These are phyloP conservation scores for Oligia latruncula DNA, from an alignment of 2,888 invertebrate species.

Conservation along the genomic window DNA sequence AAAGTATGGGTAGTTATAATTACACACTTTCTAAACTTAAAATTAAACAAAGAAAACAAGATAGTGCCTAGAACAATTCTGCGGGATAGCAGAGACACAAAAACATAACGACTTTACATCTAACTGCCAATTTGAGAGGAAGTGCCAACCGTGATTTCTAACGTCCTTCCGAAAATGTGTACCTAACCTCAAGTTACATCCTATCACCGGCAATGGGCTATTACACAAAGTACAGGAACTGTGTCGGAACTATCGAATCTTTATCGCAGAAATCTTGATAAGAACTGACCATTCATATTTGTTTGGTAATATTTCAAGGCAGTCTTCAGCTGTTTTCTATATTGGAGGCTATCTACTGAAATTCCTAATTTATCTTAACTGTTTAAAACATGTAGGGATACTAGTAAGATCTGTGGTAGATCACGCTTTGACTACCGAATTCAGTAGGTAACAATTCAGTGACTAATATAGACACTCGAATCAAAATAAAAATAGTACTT, in stretches of 20 bases:
- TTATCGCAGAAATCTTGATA: constrained; percentile 59
- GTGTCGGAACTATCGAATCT: constrained; percentile 56
- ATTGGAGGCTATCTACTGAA: not conserved
- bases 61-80: constrained; percentile 7
- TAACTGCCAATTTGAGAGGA: constrained; percentile 67
- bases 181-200: constrained; percentile 66
- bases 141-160: constrained; percentile 81
- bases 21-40: constrained; percentile 1
- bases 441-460: not conserved
- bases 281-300: constrained; percentile 45
- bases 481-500: constrained; percentile 61
- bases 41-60: constrained; percentile 21
- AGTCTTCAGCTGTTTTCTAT: constrained; percentile 36
- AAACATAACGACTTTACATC: constrained; percentile 30
- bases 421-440: not conserved
- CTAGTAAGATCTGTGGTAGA: not conserved
- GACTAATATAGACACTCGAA: constrained; percentile 18
- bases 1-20: not conserved
- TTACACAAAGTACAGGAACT: constrained; percentile 65
- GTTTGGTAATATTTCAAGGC: constrained; percentile 53
- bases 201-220: constrained; percentile 70
- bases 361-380: not conserved
- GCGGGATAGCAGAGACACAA: constrained; percentile 13
- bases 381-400: not conserved
- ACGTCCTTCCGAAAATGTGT: constrained; percentile 79